Evolutionary conservation across 2,113 vertebrate species (phyloP).

Genomic region (Gallinago jamesoni): DNA sequence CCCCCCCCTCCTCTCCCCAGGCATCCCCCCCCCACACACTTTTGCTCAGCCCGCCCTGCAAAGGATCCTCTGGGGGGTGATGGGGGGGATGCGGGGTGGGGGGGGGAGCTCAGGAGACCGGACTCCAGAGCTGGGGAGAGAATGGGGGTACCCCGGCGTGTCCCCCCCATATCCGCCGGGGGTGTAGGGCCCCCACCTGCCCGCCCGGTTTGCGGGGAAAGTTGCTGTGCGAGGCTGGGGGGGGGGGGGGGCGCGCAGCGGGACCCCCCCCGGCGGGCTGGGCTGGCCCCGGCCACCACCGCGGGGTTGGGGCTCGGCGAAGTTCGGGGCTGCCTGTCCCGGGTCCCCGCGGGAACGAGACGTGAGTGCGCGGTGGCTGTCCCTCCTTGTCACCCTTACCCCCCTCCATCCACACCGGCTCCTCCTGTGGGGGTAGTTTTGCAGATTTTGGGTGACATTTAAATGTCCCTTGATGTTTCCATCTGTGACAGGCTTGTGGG

Average conservation of each 20-base stretch:
- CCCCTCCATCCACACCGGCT: background rate
- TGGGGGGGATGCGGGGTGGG: no score
- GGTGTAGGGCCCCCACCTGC: background rate
- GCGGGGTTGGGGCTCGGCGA: background rate
- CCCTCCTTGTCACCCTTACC: background rate
- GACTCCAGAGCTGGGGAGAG: background rate
- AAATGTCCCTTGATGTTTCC: conserved; percentile 46
- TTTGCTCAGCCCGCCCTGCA: background rate
- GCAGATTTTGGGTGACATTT: conserved; percentile 61
- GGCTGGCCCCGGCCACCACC: background rate
- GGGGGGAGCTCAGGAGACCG: background rate
- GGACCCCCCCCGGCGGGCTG: background rate
- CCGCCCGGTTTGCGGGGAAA: background rate
- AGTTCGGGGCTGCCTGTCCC: background rate
- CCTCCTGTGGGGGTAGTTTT: background rate
- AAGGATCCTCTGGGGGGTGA: background rate
- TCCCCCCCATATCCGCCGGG: no score
- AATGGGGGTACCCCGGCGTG: background rate
- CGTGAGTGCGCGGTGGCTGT: rapidly evolving
- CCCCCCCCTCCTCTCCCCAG: background rate
- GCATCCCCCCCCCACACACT: no score
- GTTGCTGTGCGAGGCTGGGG: background rate
- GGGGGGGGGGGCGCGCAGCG: background rate
- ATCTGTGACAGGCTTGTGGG: background rate
- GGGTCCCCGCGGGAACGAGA: background rate